Percentiles rank a stretch among this genome's conserved stretches.
These are phyloP conservation scores for Pyxicephalus adspersus DNA, from an alignment of 2,113 vertebrate genomes.

Conservation along the genomic window DNA sequence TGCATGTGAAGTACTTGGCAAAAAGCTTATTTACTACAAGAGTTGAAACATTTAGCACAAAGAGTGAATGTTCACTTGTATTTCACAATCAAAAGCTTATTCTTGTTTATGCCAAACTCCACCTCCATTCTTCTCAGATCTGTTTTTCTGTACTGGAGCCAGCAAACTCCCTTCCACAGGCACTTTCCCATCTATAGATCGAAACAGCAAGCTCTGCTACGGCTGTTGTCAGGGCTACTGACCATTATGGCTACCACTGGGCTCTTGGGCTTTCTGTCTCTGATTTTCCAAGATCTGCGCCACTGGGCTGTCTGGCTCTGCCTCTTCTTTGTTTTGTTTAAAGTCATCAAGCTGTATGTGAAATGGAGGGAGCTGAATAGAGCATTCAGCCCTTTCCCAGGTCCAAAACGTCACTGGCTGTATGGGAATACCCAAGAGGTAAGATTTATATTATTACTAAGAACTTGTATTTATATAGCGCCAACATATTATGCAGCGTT, in stretches of 20 bases:
- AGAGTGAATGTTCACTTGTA: no score
- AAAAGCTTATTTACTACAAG: no score
- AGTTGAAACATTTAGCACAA: no score
- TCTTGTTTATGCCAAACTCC: no score
- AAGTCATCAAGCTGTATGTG: conserved; percentile 60
- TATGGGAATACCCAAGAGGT: conserved; percentile 73
- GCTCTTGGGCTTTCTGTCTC: neutral
- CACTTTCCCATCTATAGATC: neutral
- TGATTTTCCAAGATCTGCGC: neutral
- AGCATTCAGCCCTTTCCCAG: conserved; percentile 70
- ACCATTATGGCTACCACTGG: neutral
- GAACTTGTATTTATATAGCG: neutral
- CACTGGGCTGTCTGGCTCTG: conserved; percentile 61
- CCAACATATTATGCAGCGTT: no score
- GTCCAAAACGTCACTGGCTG: conserved; percentile 70
- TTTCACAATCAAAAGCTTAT: no score
- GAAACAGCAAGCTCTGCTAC: no score
- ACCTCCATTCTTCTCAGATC: neutral
- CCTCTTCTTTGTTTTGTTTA: conserved; percentile 64
- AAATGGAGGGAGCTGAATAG: conserved; percentile 62
- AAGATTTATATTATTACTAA: conserved; percentile 56
- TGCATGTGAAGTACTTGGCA: no score
- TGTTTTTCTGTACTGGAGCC: neutral
- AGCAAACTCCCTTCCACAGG: neutral
- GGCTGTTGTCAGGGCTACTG: neutral